Conservation (phyloP, 2,797 vertebrate genomes). For the Coccyzus lansbergi region DNA sequence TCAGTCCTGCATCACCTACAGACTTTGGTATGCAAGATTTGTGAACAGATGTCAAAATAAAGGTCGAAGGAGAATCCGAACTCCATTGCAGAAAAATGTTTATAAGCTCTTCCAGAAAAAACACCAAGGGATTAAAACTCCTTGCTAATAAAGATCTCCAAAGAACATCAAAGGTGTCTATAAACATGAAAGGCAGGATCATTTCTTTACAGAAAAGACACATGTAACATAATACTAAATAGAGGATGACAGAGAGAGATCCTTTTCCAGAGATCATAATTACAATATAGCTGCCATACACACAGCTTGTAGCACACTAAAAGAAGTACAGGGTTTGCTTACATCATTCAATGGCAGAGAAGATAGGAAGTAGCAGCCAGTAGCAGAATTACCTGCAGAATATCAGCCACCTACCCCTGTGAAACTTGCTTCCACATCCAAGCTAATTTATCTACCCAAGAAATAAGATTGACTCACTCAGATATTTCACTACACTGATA, state of each 20-base stretch:
- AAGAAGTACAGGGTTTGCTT: not conserved
- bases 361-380: not conserved
- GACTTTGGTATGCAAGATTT: not conserved
- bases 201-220: not conserved
- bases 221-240: not conserved
- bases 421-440: not conserved
- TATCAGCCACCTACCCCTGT: not conserved
- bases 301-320: not conserved
- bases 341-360: not conserved
- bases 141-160: not conserved
- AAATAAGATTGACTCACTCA: not conserved
- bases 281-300: not conserved
- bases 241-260: not conserved
- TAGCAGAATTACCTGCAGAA: not conserved
- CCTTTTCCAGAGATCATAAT: not conserved
- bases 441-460: not conserved
- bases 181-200: not conserved
- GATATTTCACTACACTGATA: not conserved
- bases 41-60: not conserved
- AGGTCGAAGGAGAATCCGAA: not conserved
- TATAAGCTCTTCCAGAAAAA: not conserved
- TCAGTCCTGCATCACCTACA: not conserved
- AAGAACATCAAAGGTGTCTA: not conserved
- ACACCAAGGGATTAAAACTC: not conserved
- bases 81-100: not conserved